These are phyloP conservation scores for Pelodytes ibericus DNA, from an alignment of 2,797 vertebrate genomes.

Conservation along the genomic window DNA sequence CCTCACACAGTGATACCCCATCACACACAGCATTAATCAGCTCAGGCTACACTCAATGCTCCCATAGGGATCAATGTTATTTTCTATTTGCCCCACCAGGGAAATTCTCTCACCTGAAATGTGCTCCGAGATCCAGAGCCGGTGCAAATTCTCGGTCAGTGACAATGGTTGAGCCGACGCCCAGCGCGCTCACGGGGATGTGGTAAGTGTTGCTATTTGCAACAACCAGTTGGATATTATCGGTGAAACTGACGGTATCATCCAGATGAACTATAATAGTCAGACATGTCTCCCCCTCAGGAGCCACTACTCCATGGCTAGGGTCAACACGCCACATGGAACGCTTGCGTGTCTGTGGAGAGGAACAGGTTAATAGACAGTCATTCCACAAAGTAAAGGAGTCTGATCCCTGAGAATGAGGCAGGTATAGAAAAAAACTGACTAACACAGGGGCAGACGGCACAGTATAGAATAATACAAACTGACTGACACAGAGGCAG, in stretches of 20 bases:
- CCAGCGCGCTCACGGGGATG: conserved; percentile 73
- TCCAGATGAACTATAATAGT: conserved; percentile 79
- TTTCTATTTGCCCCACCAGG: no score
- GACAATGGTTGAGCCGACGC: conserved; percentile 82
- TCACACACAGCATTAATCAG: no score
- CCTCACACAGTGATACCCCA: no score
- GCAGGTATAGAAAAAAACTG: no score
- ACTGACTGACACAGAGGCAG: no score
- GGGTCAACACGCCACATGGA: conserved; percentile 79
- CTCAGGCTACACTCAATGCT: no score
- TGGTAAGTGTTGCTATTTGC: conserved; percentile 66
- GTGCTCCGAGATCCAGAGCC: conserved; percentile 76
- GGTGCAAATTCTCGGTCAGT: conserved; percentile 78
- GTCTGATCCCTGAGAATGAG: no score
- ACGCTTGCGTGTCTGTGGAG: conserved; percentile 64
- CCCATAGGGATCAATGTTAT: no score
- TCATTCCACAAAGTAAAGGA: no score
- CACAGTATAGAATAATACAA: no score
- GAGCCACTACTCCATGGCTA: conserved; percentile 73
- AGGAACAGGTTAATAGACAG: no score
- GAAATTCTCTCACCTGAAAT: conserved; percentile 76
- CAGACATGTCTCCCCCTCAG: conserved; percentile 68
- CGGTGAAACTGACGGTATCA: conserved; percentile 74
- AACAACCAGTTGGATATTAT: conserved; percentile 74
- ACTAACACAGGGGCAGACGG: no score